These are phyloP conservation scores for Daubentonia madagascariensis DNA, from an alignment of 2,113 vertebrate species.

Conservation along the genomic window DNA sequence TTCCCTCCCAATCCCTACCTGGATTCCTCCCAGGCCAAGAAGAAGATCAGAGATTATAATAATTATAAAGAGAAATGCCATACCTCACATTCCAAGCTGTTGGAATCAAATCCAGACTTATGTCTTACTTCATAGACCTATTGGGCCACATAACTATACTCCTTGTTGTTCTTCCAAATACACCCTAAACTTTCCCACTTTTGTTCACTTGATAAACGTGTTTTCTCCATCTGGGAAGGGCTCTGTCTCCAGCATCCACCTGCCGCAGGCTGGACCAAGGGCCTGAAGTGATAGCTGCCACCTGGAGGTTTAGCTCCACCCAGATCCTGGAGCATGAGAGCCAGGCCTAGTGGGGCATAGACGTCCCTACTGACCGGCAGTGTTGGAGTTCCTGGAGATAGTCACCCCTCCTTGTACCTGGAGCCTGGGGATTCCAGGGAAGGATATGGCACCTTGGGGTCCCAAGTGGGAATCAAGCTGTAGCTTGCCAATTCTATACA, in stretches of 20 bases:
- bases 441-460: not conserved
- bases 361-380: not conserved
- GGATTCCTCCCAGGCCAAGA: no score
- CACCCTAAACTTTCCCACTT: not conserved
- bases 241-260: not conserved
- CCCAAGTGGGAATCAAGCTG: not conserved
- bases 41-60: not conserved
- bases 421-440: not conserved
- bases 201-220: not conserved
- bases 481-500: not conserved
- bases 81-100: not conserved
- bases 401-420: no score
- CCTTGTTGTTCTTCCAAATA: not conserved
- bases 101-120: not conserved
- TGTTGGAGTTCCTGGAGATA: not conserved
- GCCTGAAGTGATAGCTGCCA: not conserved
- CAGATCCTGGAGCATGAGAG: not conserved
- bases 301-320: not conserved
- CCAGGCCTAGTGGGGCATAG: not conserved
- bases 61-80: not conserved
- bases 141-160: not conserved
- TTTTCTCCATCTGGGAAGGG: not conserved
- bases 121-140: not conserved
- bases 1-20: not conserved
- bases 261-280: no score